phyloP scores from a whole-genome alignment of 2,113 vertebrate genomes.

The Spea bombifrons region DNA sequence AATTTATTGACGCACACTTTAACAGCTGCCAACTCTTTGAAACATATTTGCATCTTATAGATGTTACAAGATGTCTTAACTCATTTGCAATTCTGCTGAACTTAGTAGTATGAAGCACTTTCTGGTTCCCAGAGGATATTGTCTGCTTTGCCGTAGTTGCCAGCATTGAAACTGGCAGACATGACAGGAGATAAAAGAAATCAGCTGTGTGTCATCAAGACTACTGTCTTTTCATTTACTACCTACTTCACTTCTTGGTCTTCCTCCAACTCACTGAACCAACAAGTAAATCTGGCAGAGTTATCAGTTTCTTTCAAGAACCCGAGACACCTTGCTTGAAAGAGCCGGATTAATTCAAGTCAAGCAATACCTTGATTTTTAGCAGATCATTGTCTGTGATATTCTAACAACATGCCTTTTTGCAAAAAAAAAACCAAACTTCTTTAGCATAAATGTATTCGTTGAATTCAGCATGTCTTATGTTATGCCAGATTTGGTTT shows the following conservation, averaged over 20 bases:
- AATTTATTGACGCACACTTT: no score
- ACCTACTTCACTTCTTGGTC: constrained; percentile 5
- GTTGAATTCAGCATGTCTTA: no score
- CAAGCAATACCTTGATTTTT: no score
- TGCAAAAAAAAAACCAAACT: no score
- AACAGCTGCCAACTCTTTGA: no score
- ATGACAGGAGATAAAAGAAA: constrained; percentile 27
- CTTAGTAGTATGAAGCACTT: constrained; percentile 19
- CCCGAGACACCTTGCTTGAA: not conserved
- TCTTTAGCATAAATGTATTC: no score
- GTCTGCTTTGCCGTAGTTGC: not conserved
- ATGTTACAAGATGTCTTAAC: no score
- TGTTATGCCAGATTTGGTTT: no score
- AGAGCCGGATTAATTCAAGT: no score
- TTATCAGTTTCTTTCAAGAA: constrained; percentile 6
- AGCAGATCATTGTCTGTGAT: no score
- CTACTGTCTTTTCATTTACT: constrained; percentile 34
- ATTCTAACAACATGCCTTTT: no score
- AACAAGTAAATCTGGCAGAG: constrained; percentile 7
- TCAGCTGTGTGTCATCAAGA: constrained; percentile 14
- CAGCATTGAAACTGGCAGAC: constrained; percentile 25
- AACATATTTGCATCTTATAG: no score
- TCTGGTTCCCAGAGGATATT: constrained; percentile 17
- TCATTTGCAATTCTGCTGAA: constrained; percentile 33
- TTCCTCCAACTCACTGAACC: constrained; percentile 22